These are phyloP conservation scores for Andrena bicolor DNA, from an alignment of 2,888 invertebrate species.

Conservation along the genomic window DNA sequence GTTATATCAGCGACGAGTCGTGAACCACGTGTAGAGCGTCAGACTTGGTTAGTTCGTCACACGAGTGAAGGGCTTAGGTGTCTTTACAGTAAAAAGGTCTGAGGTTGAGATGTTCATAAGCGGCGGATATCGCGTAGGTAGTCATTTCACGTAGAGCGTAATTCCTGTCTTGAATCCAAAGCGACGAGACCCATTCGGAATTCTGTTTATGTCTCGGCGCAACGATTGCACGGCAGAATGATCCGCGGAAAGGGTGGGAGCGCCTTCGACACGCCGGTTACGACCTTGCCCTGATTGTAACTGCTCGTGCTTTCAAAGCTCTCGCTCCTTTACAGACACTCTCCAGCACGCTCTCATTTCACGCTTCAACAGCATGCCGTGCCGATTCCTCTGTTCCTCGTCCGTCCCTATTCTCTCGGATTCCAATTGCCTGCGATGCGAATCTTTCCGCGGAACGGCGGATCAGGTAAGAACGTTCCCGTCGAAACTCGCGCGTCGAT, in stretches of 20 bases:
- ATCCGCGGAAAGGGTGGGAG: conserved; percentile 52
- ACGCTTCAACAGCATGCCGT: conserved; percentile 46
- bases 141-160: conserved; percentile 20
- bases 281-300: conserved; percentile 71
- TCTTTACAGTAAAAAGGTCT: conserved; percentile 11
- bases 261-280: conserved; percentile 67
- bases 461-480: conserved; percentile 6
- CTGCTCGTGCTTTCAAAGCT: conserved; percentile 65
- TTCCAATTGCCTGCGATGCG: conserved; percentile 20
- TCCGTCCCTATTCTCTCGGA: conserved; percentile 40
- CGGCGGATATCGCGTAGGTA: background rate
- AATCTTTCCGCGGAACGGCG: conserved; percentile 19
- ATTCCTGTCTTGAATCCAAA: conserved; percentile 13
- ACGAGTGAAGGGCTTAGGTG: too few relatives aligned
- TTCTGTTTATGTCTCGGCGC: conserved; percentile 46
- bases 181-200: conserved; percentile 19
- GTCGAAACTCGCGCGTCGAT: background rate
- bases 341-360: conserved; percentile 62
- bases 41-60: background rate
- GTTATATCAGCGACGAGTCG: background rate
- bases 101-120: conserved; percentile 9
- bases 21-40: background rate
- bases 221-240: conserved; percentile 44
- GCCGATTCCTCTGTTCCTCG: conserved; percentile 22
- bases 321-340: conserved; percentile 55